phyloP scores from a whole-genome alignment of 2,888 invertebrate species.

The Encarsia formosa region DNA sequence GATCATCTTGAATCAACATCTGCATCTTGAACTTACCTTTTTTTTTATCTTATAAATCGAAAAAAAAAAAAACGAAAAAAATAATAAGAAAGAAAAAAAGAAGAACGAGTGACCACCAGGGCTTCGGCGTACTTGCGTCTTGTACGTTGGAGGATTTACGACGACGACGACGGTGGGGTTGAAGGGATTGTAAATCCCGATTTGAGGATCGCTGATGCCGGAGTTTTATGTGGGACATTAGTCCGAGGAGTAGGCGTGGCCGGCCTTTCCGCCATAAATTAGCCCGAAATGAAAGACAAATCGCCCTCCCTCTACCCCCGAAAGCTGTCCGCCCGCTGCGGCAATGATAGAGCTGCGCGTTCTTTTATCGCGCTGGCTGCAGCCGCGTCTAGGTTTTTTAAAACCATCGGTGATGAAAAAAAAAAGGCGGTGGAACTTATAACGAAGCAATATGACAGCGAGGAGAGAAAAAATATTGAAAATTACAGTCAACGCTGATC shows the following conservation, averaged over 20 bases:
- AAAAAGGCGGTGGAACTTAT: not conserved
- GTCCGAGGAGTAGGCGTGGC: constrained; percentile 52
- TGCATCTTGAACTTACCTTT: not conserved
- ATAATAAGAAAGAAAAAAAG: no score
- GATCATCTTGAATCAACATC: constrained; percentile 3
- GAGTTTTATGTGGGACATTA: constrained; percentile 53
- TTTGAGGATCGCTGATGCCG: constrained; percentile 53
- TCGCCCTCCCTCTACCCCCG: no score
- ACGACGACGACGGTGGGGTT: constrained; percentile 48
- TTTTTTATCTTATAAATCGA: not conserved
- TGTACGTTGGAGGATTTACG: constrained; percentile 48
- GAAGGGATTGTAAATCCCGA: constrained; percentile 53
- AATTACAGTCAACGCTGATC: constrained; percentile 9
- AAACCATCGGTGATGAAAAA: no score
- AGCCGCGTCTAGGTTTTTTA: not conserved
- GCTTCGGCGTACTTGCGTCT: not conserved
- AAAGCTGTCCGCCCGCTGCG: constrained; percentile 49
- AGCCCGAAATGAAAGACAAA: constrained; percentile 53
- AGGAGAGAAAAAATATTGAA: constrained; percentile 15
- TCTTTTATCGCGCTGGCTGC: constrained; percentile 28
- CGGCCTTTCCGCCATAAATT: constrained; percentile 49
- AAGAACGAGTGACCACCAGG: not conserved
- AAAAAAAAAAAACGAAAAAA: no score
- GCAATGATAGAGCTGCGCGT: constrained; percentile 49
- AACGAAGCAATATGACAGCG: not conserved